Evolutionary conservation across 2,113 vertebrate genomes (phyloP), one percentile per base, ranked within the genome.

Genomic region (Pituophis catenifer): DNA sequence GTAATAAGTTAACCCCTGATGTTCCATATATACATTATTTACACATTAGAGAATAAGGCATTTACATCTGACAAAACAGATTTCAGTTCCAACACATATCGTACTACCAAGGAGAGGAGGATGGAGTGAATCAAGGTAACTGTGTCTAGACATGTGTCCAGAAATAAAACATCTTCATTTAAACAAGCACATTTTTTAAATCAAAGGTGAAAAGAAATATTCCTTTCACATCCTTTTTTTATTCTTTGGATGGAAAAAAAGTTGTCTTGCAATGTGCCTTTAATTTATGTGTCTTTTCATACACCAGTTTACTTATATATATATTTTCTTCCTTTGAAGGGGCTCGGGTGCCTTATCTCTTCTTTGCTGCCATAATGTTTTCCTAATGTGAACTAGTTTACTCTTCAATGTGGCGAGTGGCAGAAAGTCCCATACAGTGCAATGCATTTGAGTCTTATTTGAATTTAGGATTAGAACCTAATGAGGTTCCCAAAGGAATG

Each of bases 201-300:
- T 1, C 58, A 94, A 90, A n/a, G 5, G 23, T 48, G 50, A 89
- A 29, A 1, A 17, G 93, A 89, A 8, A 86, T 11, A 62, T 85
- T 86, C 1, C 0, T 0, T 0, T 90, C 5, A 1, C 0, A 33
- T 13, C 54, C 33, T 7, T 6, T 6, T 6, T n/a, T 33, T 59
- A 13, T 33, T n/a, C 24, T 55, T 55, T 90, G 3, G 54, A 1
- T 1, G 11, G 92, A 48, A 5, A 10, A 62, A 75, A 62, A 11
- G 38, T 19, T 50, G 23, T n/a, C 54, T 6, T 2, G 1, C 21
- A 24, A 33, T 55, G 85, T 21, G 0, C 0, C 55, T 0, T 58
- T 85, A 53, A 26, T 53, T 93, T 86, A 86, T 92, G 70, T 89
- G 59, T 90, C 94, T 2, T 44, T 93, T 54, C 88, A 91, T 38